phyloP scores from a whole-genome alignment of 1,140 invertebrate genomes.

The Monomorium pharaonis region DNA sequence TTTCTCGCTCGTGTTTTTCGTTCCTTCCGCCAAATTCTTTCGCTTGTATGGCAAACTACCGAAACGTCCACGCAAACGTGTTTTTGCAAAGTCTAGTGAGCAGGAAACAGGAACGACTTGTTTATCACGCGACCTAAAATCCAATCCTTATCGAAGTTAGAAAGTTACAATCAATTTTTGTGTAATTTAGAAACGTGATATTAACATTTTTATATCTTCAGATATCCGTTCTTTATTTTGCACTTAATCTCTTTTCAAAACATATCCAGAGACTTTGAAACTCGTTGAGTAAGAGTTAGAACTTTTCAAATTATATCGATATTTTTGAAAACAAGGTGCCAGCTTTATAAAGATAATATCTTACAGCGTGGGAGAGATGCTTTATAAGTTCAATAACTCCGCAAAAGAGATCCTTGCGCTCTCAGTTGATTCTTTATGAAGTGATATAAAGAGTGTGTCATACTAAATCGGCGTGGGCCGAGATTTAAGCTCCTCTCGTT shows the following conservation, averaged over 20 bases:
- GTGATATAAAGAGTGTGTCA: neutral
- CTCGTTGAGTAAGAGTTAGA: neutral
- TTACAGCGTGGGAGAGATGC: slow-evolving; percentile 60
- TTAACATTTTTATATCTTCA: neutral
- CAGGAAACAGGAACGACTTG: slow-evolving; percentile 71
- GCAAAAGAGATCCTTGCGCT: slow-evolving; percentile 1
- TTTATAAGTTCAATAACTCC: slow-evolving; percentile 67
- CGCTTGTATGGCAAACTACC: neutral
- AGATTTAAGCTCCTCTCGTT: slow-evolving; percentile 27
- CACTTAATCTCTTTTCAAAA: neutral
- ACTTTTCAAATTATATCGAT: neutral
- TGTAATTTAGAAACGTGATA: neutral
- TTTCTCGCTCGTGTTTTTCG: neutral
- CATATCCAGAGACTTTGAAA: neutral
- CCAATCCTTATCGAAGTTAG: slow-evolving; percentile 1
- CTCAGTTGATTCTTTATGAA: no score
- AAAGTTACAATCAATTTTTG: slow-evolving; percentile 20
- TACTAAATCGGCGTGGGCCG: slow-evolving; percentile 6
- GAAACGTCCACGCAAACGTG: neutral
- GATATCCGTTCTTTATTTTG: neutral
- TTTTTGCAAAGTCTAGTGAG: slow-evolving; percentile 27
- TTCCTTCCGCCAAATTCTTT: neutral
- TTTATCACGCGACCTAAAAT: slow-evolving; percentile 54
- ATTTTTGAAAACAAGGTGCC: neutral
- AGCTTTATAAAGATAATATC: slow-evolving; percentile 33